These are phyloP conservation scores for Bothrops jararaca DNA, from an alignment of 2,113 vertebrate genomes.

Conservation along the genomic window DNA sequence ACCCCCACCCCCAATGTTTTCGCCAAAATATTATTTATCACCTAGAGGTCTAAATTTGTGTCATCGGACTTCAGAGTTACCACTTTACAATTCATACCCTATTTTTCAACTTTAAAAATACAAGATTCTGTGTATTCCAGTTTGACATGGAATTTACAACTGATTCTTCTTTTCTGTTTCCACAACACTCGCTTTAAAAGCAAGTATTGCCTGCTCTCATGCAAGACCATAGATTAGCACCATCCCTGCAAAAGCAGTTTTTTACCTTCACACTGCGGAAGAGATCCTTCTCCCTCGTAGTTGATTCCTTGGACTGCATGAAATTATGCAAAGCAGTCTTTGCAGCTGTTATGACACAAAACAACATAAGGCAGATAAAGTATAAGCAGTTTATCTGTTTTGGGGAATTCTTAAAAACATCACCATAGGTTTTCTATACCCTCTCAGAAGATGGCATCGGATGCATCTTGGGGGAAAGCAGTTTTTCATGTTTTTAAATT, in stretches of 20 bases:
- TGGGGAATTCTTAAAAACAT: neutral
- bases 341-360: conserved; percentile 75
- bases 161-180: neutral
- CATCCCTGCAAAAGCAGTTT: fast-evolving
- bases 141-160: neutral
- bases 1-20: neutral
- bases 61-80: neutral
- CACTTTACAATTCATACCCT: neutral
- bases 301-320: conserved; percentile 88
- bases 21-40: too few species aligned
- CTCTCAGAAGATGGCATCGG: neutral
- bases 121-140: too few species aligned
- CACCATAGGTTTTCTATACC: neutral
- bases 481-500: neutral
- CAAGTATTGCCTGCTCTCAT: too few species aligned
- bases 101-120: neutral
- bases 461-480: neutral
- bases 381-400: neutral
- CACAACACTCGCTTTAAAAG: neutral
- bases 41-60: neutral
- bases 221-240: neutral
- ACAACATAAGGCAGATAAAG: neutral
- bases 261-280: conserved; percentile 93
- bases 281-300: conserved; percentile 87
- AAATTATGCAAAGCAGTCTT: conserved; percentile 92